phyloP scores from a whole-genome alignment of 2,797 vertebrate genomes.

The Acridotheres tristis region DNA sequence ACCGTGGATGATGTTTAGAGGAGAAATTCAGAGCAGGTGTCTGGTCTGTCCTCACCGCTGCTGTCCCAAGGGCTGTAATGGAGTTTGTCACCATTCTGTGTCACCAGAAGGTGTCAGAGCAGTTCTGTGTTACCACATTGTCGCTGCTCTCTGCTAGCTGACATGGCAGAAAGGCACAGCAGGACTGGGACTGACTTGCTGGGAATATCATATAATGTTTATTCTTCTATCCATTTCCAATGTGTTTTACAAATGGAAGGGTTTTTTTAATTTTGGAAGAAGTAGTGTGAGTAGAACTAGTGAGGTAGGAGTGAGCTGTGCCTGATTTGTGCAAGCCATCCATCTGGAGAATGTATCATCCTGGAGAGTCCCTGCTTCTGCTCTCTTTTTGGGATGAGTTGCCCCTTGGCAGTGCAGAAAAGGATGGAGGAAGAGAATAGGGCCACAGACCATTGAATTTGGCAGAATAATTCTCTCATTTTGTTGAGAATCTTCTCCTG shows the following conservation, averaged over 20 bases:
- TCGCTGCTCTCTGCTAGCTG: background rate
- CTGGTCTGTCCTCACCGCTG: background rate
- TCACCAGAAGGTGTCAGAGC: constrained; percentile 69
- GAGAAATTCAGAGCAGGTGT: background rate
- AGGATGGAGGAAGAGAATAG: background rate
- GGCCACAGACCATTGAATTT: background rate
- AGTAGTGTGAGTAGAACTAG: background rate
- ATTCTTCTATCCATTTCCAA: background rate
- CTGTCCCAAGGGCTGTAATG: background rate
- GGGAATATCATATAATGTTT: constrained; percentile 2
- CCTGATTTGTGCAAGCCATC: background rate
- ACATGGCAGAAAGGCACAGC: background rate
- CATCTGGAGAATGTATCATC: background rate
- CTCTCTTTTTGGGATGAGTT: background rate
- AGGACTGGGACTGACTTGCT: background rate
- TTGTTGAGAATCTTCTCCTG: no score
- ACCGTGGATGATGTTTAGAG: background rate
- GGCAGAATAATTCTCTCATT: background rate
- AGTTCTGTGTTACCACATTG: background rate
- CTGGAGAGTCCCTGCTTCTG: background rate
- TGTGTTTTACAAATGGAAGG: background rate
- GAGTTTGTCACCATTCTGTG: constrained; percentile 17
- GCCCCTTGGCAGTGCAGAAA: background rate
- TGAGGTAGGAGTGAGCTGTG: background rate
- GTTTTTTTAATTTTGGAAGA: background rate